Evolutionary conservation across 2,113 vertebrate genomes (phyloP).

Genomic region (Megaceryle torquata): DNA sequence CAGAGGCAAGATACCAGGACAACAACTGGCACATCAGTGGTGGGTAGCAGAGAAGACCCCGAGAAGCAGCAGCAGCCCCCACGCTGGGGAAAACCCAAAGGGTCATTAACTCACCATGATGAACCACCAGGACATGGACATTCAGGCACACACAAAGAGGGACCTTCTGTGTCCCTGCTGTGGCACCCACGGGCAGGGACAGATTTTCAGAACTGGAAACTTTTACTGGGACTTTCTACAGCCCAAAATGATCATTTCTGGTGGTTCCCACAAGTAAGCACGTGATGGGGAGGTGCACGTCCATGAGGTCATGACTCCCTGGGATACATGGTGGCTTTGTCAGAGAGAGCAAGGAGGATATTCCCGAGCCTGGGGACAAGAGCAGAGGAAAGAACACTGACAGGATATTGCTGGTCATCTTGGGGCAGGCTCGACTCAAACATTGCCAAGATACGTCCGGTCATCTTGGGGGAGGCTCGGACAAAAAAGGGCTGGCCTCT

Average conservation of each 20-base stretch:
- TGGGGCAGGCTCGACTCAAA: not conserved
- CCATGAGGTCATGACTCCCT: rapidly evolving
- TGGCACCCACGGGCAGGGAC: rapidly evolving
- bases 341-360: not conserved
- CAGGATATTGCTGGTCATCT: not conserved
- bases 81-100: not conserved
- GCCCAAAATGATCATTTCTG: not conserved
- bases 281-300: not conserved
- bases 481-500: no score
- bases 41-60: not conserved
- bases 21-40: not conserved
- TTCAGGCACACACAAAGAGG: not conserved
- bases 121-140: not conserved
- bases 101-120: not conserved
- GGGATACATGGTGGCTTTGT: not conserved
- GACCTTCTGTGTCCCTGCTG: not conserved
- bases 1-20: not conserved
- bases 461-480: not conserved
- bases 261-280: rapidly evolving
- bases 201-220: not conserved
- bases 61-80: not conserved
- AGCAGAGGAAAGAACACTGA: not conserved
- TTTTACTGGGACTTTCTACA: not conserved
- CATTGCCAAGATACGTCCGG: no score
- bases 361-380: not conserved